Evolutionary conservation across 2,888 invertebrate genomes (phyloP), one percentile per base, ranked within the genome.

Genomic region (Salpingus planirostris): DNA sequence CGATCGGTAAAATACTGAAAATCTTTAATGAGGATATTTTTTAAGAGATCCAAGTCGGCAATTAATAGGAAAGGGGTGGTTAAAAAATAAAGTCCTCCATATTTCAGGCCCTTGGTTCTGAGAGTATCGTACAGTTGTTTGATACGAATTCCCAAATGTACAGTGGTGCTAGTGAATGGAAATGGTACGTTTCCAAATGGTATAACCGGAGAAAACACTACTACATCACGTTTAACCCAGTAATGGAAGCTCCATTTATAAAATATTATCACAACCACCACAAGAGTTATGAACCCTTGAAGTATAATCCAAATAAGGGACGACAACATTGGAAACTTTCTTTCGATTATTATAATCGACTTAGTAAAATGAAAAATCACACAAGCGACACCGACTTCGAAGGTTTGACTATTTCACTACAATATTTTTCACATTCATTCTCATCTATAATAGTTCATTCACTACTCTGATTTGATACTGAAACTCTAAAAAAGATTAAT

Each of bases 1-100:
- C 34, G 32, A 18, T 42, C 36, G 13, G 26, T 27, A 14, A 39
- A 42, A 25, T 39, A 13, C 12, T 39, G 27, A 14, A 42, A 42
- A 18, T 42, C 42, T 27, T 31, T 39, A 2, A 21, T 15, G 31
- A 42, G 13, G 7, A 42, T 31, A 13, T 36, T 38, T 15, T 36
- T 39, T 2, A 42, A 10, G 2, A 27, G 24, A 11, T 42, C 38
- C 21, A 39, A 21, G 21, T 36, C 31, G 10, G 30, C 15, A 8
- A 24, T n/a, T 3, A 38, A 21, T 21, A 31, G 36, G 2, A 13
- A 11, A 7, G 38, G 38, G 5, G 24, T 21, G n/a, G 21, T 4
- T 5, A 36, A 3, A 3, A 31, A 21, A 13, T 24, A 41, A 11
- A 38, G n/a, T 11, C 41, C 41, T n/a, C 26, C 26, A 11, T 41